Evolutionary conservation across 1,140 invertebrate species (phyloP), one percentile per base, ranked within the genome.

Genomic region (Bombus breviceps): DNA sequence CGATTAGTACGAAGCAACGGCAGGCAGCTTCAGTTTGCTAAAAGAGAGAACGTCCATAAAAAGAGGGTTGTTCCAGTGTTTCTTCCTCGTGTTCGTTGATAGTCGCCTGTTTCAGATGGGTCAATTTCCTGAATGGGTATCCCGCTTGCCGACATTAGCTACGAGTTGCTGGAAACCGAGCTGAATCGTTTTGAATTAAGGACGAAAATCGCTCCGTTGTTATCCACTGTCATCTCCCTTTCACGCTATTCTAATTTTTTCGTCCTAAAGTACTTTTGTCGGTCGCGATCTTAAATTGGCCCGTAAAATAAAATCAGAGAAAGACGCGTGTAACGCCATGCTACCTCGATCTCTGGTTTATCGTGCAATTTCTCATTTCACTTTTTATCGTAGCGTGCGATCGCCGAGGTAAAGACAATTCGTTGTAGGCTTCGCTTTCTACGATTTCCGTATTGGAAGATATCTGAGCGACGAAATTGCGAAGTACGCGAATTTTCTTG

Each of bases 81-180:
- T 84, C 69, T 77, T 78, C 73, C 71, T 86, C 62, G 78, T 85
- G 39, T 89, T 81, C 71, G 79, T 77, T 81, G 86, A 85, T 89
- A 72, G 83, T 71, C 57, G 69, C 81, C 74, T 73, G 62, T 53
- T 74, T 75, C 71, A 86, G 86, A 90, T 91, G 76, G 90, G 69
- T 91, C 90, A 92, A 91, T 91, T 91, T 92, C 89, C 91, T 86
- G 89, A 90, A 91, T 81, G 87, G 74, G 62, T 79, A 68, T 57
- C 79, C 66, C 18, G n/a, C 47, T 79, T 86, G 34, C 5, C 57
- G 57, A 83, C 82, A 81, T 90, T 87, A 88, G 69, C 41, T 71
- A 87, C 81, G 81, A 82, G 62, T 88, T 78, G 43, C 41, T 80
- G 81, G 86, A 86, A 86, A 59, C 82, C 62, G 68, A 53, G 81